Evolutionary conservation across 2,113 vertebrate species (phyloP).

Genomic region (Lonchura striata): DNA sequence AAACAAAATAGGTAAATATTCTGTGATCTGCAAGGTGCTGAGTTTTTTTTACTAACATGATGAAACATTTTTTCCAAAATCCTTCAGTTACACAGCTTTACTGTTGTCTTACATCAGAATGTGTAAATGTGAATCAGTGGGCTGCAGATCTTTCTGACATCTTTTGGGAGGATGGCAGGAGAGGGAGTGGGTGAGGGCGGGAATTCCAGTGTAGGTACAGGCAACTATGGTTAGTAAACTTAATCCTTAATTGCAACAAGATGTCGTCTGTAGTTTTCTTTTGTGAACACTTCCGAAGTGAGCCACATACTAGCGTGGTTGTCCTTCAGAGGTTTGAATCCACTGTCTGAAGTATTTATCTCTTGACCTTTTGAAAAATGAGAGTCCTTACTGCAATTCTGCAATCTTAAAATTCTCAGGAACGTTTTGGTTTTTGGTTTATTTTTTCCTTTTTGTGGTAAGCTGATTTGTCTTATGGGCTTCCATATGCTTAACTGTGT

Average conservation of each 20-base stretch:
- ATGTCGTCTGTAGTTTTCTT: neutral
- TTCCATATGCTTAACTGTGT: neutral
- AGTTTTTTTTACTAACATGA: conserved; percentile 1
- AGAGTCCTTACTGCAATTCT: neutral
- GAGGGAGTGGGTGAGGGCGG: neutral
- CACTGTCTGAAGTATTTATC: neutral
- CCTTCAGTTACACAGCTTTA: neutral
- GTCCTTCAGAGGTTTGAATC: neutral
- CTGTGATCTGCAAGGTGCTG: conserved; percentile 11
- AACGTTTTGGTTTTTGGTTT: neutral
- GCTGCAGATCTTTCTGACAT: neutral
- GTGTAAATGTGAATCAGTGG: neutral
- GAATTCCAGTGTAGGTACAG: neutral
- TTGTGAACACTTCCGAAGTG: neutral
- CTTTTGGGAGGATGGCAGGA: neutral
- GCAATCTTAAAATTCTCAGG: conserved; percentile 48
- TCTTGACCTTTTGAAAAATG: neutral
- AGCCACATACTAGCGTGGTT: neutral
- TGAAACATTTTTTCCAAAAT: neutral
- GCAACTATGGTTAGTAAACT: neutral
- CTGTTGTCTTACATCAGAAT: neutral
- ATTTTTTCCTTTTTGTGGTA: neutral
- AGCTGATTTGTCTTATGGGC: neutral
- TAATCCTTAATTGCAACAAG: neutral
- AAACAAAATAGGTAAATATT: neutral